Evolutionary conservation across 2,113 vertebrate species (phyloP), one percentile per base, ranked within the genome.

Genomic region (Siniperca chuatsi): DNA sequence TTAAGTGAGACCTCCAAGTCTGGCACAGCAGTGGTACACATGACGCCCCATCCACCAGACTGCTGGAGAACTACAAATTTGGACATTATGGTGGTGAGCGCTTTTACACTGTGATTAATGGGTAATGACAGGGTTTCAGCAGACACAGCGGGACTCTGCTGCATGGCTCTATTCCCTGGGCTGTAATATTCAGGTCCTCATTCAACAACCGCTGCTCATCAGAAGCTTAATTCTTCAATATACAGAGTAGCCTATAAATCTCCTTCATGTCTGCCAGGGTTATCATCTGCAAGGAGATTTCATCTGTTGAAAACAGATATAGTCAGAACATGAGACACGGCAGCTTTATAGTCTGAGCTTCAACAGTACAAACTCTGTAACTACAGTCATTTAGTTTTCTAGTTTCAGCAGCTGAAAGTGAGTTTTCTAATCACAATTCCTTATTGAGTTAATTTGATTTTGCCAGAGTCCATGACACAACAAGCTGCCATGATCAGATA

Each of bases 61-160:
- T 58, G 66, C 62, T 35, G 54, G 35, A 50, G 10, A 78, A 29
- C 67, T 35, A 46, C 64, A 75, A 46, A 83, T 87, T 20, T 75
- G 48, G 40, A 67, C 20, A 37, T 79, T 68, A 61, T 46, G 5
- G 33, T 42, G 13, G 44, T 50, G 69, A 79, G 70, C 23, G 20
- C 62, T 83, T 72, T 73, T 81, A 86, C 74, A 46, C 70, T 74
- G 77, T 69, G 75, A 79, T 85, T 79, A 84, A 86, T 77, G 58
- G 81, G 55, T 74, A 82, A 90, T 84, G 78, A 87, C 11, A 37
- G 83, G 66, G 46, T 84, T 86, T 84, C 87, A 84, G 70, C 48
- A 50, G 61, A 50, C 82, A 72, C 79, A 79, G 85, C 37, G 1
- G 85, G 90, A 81, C 66, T 52, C 70, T 81, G 61, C 70, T 52